Evolutionary conservation across 2,888 invertebrate species (phyloP).

Genomic region (Chydorus sphaericus): DNA sequence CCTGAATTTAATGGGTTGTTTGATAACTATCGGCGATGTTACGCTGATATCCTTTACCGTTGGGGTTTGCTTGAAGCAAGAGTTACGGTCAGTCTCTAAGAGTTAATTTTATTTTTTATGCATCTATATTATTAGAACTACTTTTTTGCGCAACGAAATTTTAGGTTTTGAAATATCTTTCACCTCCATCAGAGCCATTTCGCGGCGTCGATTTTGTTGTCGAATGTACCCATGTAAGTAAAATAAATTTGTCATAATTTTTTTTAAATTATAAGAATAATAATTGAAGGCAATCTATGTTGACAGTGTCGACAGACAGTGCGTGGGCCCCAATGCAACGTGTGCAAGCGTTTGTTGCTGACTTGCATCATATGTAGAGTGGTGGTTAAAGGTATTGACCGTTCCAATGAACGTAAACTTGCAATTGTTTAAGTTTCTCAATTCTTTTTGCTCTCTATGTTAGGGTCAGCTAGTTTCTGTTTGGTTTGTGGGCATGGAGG

Average conservation of each 20-base stretch:
- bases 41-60: conserved; percentile 74
- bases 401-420: conserved; percentile 17
- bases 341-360: conserved; percentile 57
- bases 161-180: conserved; percentile 39
- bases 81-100: conserved; percentile 35
- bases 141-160: conserved; percentile 9
- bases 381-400: conserved; percentile 71
- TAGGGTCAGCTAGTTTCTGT: conserved; percentile 58
- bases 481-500: conserved; percentile 85
- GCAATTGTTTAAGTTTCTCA: conserved; percentile 8
- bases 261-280: not conserved
- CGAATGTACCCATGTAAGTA: conserved; percentile 41
- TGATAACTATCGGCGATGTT: conserved; percentile 69
- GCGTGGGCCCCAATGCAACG: conserved; percentile 44
- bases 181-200: conserved; percentile 29
- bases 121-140: not conserved
- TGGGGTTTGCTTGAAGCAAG: conserved; percentile 68
- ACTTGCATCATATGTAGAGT: conserved; percentile 73
- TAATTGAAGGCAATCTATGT: not conserved
- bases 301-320: conserved; percentile 34
- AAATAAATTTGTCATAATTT: not conserved
- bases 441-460: conserved; percentile 15
- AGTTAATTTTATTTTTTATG: not conserved
- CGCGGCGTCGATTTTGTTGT: conserved; percentile 57
- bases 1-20: conserved; percentile 43